Conservation (phyloP, 1,140 invertebrate species). For the Anagrus nilaparvatae region DNA sequence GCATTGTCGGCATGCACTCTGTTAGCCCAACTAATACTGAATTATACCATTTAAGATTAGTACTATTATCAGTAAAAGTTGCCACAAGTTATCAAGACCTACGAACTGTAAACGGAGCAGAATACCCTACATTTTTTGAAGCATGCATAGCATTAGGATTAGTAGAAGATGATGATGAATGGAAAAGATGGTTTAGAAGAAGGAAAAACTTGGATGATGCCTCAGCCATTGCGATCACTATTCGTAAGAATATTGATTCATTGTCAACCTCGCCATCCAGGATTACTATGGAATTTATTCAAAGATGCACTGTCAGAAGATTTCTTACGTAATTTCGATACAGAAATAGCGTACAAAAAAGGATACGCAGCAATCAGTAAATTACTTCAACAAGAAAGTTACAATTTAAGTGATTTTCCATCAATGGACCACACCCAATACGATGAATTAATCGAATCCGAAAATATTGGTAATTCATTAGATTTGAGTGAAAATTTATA, state of each 20-base stretch:
- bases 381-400: neutral
- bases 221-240: slow-evolving; percentile 1
- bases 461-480: neutral
- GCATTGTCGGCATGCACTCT: slow-evolving; percentile 9
- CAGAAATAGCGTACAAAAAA: neutral
- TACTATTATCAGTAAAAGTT: slow-evolving; percentile 20
- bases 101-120: too few species aligned
- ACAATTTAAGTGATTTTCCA: neutral
- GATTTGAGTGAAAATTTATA: neutral
- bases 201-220: slow-evolving; percentile 11
- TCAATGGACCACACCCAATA: neutral
- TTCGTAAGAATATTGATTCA: slow-evolving; percentile 11
- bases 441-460: too few species aligned
- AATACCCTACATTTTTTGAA: slow-evolving; percentile 22
- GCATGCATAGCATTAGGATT: slow-evolving; percentile 19
- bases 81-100: slow-evolving; percentile 6
- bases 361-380: neutral
- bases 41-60: slow-evolving; percentile 27
- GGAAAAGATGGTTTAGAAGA: slow-evolving; percentile 6
- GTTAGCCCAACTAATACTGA: slow-evolving; percentile 18
- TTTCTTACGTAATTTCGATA: neutral
- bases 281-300: slow-evolving; percentile 8
- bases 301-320: slow-evolving; percentile 9
- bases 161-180: slow-evolving; percentile 11
- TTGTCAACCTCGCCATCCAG: slow-evolving; percentile 6